phyloP scores from a whole-genome alignment of 1,140 invertebrate genomes.

The Hycleus phaleratus region DNA sequence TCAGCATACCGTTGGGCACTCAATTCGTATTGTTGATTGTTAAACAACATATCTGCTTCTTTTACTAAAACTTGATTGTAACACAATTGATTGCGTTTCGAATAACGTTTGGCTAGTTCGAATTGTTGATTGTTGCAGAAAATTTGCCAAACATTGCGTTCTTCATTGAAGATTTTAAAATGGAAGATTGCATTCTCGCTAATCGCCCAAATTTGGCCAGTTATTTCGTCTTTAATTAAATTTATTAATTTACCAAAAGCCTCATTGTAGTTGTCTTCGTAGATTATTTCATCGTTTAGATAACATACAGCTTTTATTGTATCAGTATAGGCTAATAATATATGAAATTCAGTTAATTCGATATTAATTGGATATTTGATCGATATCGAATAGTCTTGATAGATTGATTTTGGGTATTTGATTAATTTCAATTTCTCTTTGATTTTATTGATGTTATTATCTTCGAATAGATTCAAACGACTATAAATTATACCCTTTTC shows the following conservation, averaged over 20 bases:
- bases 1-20: slow-evolving; percentile 84
- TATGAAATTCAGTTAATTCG: slow-evolving; percentile 86
- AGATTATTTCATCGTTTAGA: slow-evolving; percentile 79
- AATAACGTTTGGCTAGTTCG: slow-evolving; percentile 77
- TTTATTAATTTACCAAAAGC: slow-evolving; percentile 72
- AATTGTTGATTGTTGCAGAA: slow-evolving; percentile 84
- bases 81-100: slow-evolving; percentile 66
- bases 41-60: slow-evolving; percentile 84
- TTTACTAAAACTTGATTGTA: slow-evolving; percentile 78
- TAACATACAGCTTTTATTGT: slow-evolving; percentile 77
- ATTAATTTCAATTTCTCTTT: slow-evolving; percentile 23
- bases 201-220: slow-evolving; percentile 77
- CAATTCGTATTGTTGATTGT: slow-evolving; percentile 68
- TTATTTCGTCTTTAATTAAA: slow-evolving; percentile 73
- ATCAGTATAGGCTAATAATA: slow-evolving; percentile 74
- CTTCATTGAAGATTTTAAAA: slow-evolving; percentile 78
- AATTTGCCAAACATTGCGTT: slow-evolving; percentile 82
- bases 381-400: slow-evolving; percentile 33
- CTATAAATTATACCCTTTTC: slow-evolving; percentile 64
- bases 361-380: slow-evolving; percentile 61
- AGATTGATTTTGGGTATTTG: slow-evolving; percentile 32
- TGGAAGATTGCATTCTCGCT: slow-evolving; percentile 78
- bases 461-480: slow-evolving; percentile 32
- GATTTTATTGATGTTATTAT: slow-evolving; percentile 18
- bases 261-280: slow-evolving; percentile 77